A percentile compares a stretch with the other conserved stretches of the same genome.
These are phyloP conservation scores for Drosophila punjabiensis DNA, from an alignment of 1,140 invertebrate genomes.

Conservation along the genomic window DNA sequence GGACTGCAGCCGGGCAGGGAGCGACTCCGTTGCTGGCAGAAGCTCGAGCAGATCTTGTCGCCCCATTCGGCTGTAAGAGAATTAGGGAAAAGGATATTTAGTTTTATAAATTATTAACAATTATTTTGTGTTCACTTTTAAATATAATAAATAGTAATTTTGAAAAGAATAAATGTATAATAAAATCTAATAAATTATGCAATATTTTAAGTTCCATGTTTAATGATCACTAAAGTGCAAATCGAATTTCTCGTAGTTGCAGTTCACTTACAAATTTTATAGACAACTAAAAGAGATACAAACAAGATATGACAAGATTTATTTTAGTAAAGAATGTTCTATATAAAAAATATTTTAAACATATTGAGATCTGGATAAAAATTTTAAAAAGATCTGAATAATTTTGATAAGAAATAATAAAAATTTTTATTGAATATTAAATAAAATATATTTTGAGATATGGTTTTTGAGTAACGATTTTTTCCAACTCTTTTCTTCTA, in stretches of 20 bases:
- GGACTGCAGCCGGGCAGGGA: conserved; percentile 73
- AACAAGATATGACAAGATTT: not conserved
- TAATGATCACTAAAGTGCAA: no score
- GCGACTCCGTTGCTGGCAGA: conserved; percentile 54
- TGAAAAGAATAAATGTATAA: fast-evolving
- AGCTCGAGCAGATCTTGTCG: conserved; percentile 63
- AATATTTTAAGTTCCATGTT: not conserved
- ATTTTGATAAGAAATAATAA: no score
- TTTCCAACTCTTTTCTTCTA: no score
- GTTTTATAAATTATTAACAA: not conserved
- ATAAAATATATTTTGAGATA: no score
- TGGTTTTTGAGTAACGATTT: no score
- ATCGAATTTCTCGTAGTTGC: fast-evolving
- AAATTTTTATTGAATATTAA: no score
- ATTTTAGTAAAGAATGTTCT: not conserved
- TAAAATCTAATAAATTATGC: not conserved
- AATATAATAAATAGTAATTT: no score
- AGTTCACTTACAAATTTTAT: not conserved
- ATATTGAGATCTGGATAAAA: no score
- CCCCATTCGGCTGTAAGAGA: conserved; percentile 26
- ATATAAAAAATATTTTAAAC: not conserved
- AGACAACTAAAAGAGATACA: not conserved
- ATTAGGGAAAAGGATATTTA: not conserved
- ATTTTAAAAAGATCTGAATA: no score
- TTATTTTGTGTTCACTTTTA: not conserved